phyloP scores from a whole-genome alignment of 2,797 vertebrate genomes.

The Oreochromis grahami region DNA sequence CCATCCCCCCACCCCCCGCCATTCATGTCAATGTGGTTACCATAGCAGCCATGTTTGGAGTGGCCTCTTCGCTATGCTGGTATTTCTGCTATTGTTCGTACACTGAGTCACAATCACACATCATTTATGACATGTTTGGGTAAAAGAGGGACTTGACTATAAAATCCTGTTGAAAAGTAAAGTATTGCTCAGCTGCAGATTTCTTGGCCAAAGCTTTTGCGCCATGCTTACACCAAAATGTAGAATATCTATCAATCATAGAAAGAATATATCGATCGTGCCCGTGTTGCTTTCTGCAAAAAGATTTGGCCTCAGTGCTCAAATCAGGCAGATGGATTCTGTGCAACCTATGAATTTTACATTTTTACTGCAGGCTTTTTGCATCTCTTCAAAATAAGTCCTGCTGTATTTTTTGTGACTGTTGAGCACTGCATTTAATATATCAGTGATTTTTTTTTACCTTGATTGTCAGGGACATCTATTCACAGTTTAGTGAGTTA shows the following conservation, averaged over 20 bases:
- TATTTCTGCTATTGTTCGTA: constrained; percentile 30
- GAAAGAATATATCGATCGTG: not conserved
- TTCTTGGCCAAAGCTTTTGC: not conserved
- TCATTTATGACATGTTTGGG: constrained; percentile 3
- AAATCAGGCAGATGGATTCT: not conserved
- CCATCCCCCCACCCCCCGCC: not conserved
- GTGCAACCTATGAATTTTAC: not conserved
- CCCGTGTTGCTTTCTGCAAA: not conserved
- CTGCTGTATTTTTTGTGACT: not conserved
- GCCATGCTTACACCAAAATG: not conserved
- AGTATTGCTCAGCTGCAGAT: not conserved
- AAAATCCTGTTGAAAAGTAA: not conserved
- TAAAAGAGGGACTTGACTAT: not conserved
- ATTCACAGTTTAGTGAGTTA: not conserved
- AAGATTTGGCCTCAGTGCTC: not conserved
- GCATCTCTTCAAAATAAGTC: not conserved
- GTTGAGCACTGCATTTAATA: not conserved
- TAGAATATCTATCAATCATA: not conserved
- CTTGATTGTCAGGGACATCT: not conserved
- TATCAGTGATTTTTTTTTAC: not conserved
- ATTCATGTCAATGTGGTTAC: constrained; percentile 60
- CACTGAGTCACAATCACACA: not conserved
- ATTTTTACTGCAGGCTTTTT: not conserved
- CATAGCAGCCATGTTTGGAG: constrained; percentile 63
- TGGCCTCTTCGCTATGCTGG: constrained; percentile 46